Base-by-base conservation (phyloP, 2,113 vertebrate genomes). In the Irena cyanogastra region DNA sequence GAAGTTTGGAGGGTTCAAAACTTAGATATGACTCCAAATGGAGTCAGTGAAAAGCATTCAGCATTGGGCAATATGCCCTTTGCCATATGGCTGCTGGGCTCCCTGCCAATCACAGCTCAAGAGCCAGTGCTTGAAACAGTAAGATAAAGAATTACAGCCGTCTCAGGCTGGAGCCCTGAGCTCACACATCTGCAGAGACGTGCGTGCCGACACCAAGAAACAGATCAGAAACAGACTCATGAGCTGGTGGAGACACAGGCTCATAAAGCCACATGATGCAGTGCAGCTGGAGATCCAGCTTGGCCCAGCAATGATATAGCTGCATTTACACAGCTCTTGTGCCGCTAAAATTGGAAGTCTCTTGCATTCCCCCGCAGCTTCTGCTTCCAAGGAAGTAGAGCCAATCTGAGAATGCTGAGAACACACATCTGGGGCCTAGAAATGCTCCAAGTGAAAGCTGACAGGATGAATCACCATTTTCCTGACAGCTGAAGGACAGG, bases 181-280 rank as follows among this genome's bases (percentile, higher is more conserved):
- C 11, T 0, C 26, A 39, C 12, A 28, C 66, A 90, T 91, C 71
- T 94, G 87, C 78, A 65, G 35, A 12, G 27, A 92, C 0, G 9
- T 81, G 83, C 13, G 2, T 93, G 95, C 83, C 39, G 37, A 86
- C 64, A 90, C 39, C 64, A 26, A 89, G 93, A 68, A 77, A 78
- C 83, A 71, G 56, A 94, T 63, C 64, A 89, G 72, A 94, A 94
- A 71, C 88, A 96, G 75, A 70, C 81, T 93, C 76, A n/a, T 35
- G 69, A 83, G 83, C 71, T 93, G 64, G 64, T 31, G 41, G 83
- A 93, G 86, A 81, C 59, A 53, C 44, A 37, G 56, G 72, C 86
- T 92, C 89, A 64, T 92, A 95, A 95, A 96, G 81, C 83, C 80
- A 56, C 86, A 94, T 47, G 91, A 95, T 70, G 76, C 76, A 81